Evolutionary conservation across 2,888 invertebrate genomes (phyloP), one percentile per base, ranked within the genome.

Genomic region (Acleris emargana): DNA sequence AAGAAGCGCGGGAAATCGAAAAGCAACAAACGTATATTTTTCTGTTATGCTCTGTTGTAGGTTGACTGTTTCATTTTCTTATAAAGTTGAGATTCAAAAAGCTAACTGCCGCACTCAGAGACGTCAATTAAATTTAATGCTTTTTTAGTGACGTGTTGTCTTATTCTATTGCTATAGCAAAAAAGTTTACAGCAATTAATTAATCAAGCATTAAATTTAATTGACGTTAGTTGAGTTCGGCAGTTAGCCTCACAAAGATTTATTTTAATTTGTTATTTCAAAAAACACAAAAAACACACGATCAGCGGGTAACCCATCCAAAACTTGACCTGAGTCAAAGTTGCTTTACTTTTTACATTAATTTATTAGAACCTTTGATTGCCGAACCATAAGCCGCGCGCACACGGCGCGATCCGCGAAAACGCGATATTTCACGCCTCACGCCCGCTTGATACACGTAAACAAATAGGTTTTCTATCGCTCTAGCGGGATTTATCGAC

Each of bases 381-480:
- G 69, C 59, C 66, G 58, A 67, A 54, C 64, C 62, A 67, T 69
- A 69, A 69, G 64, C 60, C 58, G 54, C 42, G 69, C 53, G 53
- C 57, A 67, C 62, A 64, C 63, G 62, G 63, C 66, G 64, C 54
- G 58, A 42, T 68, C 68, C 71, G 69, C 69, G 73, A 66, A 67
- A 53, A 60, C 51, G 61, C 71, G 54, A 75, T 76, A 73, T 73
- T 70, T 76, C 72, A 76, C 53, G 55, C 38, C 63, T 52, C 63
- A 43, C 67, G 51, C 68, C 61, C 69, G 68, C 54, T 62, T 75
- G 76, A 77, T 80, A 78, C 58, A 64, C 79, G 77, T 77, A 79
- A 79, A 83, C 80, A 83, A 86, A 86, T 85, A 82, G 86, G 76
- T 79, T 80, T 83, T 83, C 84, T 82, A 85, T 86, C 82, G 84